Evolutionary conservation across 2,888 invertebrate genomes (phyloP).

Genomic region (Tetragonisca angustula): DNA sequence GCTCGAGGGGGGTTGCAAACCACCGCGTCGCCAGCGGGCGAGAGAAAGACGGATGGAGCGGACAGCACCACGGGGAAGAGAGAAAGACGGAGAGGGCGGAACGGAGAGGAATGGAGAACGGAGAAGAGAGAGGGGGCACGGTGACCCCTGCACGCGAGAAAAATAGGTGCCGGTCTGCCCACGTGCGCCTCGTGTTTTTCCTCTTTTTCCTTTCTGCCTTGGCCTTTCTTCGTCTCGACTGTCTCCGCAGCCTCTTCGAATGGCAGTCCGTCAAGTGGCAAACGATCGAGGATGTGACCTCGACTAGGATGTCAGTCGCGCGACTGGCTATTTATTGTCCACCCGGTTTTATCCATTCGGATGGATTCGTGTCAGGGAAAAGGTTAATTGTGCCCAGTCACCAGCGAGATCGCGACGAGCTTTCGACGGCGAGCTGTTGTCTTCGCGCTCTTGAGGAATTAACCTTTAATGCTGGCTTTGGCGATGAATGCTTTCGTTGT

Average conservation of each 20-base stretch:
- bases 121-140: conserved; percentile 26
- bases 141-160: conserved; percentile 55
- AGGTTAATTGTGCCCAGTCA: conserved; percentile 54
- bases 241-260: conserved; percentile 37
- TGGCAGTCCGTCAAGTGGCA: conserved; percentile 42
- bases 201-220: conserved; percentile 46
- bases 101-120: not conserved
- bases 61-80: not conserved
- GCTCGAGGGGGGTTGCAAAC: conserved; percentile 66
- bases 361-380: conserved; percentile 59
- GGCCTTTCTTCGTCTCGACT: conserved; percentile 40
- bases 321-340: conserved; percentile 45
- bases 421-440: conserved; percentile 12
- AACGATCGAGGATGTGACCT: conserved; percentile 56
- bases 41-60: not conserved
- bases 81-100: not conserved
- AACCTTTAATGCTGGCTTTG: conserved; percentile 35
- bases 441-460: conserved; percentile 23
- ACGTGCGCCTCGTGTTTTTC: conserved; percentile 60
- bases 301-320: conserved; percentile 35
- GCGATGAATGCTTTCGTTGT: not conserved
- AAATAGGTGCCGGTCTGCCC: conserved; percentile 60
- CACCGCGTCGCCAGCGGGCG: not conserved
- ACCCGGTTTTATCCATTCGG: conserved; percentile 41
- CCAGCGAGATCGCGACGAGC: conserved; percentile 42